Evolutionary conservation across 1,140 invertebrate species (phyloP).

Genomic region (Pseudoatta argentina): DNA sequence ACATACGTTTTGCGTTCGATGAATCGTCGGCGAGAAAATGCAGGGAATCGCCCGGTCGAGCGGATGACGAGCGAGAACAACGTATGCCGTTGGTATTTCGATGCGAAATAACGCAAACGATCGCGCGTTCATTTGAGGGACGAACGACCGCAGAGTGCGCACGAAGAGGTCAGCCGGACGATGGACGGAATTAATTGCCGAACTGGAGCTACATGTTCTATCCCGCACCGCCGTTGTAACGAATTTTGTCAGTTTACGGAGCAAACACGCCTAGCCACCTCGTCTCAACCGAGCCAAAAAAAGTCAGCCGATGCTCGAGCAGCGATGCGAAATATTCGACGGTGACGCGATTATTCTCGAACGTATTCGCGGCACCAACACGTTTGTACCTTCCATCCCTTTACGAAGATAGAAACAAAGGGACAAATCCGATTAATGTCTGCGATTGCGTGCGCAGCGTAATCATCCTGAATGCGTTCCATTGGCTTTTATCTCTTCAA

Average conservation of each 20-base stretch:
- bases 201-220: constrained; percentile 31
- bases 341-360: constrained; percentile 23
- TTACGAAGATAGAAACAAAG: neutral
- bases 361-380: constrained; percentile 23
- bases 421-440: constrained; percentile 68
- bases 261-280: constrained; percentile 32
- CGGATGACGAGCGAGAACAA: constrained; percentile 56
- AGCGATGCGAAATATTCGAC: constrained; percentile 19
- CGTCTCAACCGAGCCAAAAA: constrained; percentile 34
- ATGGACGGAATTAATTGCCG: constrained; percentile 62
- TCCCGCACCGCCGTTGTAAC: constrained; percentile 21
- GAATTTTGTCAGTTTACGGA: constrained; percentile 57
- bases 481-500: constrained; percentile 35
- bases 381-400: neutral
- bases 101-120: constrained; percentile 43
- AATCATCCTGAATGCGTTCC: constrained; percentile 23
- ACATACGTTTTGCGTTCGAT: neutral
- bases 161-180: constrained; percentile 1
- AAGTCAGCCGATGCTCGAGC: neutral
- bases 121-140: neutral
- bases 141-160: constrained; percentile 10
- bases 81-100: constrained; percentile 52
- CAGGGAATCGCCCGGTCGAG: neutral
- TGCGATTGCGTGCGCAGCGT: neutral
- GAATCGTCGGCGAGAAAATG: constrained; percentile 44